phyloP scores from a whole-genome alignment of 2,113 vertebrate genomes.

The Rutilus rutilus region DNA sequence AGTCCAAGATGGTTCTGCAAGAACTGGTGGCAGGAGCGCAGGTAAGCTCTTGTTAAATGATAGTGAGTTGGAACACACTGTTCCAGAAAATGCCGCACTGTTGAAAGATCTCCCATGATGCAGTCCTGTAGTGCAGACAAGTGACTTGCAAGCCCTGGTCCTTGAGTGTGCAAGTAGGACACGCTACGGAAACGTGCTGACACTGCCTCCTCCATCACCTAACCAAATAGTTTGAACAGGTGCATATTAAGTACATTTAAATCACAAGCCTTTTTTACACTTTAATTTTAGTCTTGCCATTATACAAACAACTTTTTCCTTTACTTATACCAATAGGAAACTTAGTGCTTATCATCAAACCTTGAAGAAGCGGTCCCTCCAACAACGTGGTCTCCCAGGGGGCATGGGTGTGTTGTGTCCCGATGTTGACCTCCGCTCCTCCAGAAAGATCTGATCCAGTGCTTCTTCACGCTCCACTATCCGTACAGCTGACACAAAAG shows the following conservation, averaged over 20 bases:
- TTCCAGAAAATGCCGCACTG: constrained; percentile 87
- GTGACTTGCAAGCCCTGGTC: constrained; percentile 82
- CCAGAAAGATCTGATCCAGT: constrained; percentile 74
- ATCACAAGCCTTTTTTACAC: neutral
- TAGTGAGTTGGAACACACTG: constrained; percentile 92
- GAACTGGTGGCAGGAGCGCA: constrained; percentile 82
- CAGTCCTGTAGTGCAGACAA: constrained; percentile 83
- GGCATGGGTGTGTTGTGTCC: constrained; percentile 70
- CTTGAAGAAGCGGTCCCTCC: constrained; percentile 85
- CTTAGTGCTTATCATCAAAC: constrained; percentile 58
- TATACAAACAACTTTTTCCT: neutral
- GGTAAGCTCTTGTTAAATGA: constrained; percentile 80
- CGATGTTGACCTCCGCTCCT: constrained; percentile 64
- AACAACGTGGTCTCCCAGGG: constrained; percentile 84
- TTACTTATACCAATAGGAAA: neutral
- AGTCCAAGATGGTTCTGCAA: constrained; percentile 82
- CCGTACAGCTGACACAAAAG: constrained; percentile 89
- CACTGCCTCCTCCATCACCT: constrained; percentile 79
- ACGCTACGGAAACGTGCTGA: constrained; percentile 72
- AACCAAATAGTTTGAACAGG: neutral
- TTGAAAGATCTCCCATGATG: constrained; percentile 82
- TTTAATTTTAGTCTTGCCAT: neutral
- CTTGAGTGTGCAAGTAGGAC: constrained; percentile 76
- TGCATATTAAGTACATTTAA: neutral
- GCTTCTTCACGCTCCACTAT: constrained; percentile 92